Evolutionary conservation across 2,888 invertebrate species (phyloP), one percentile per base, ranked within the genome.

Genomic region (Fissipunctia ypsillon): DNA sequence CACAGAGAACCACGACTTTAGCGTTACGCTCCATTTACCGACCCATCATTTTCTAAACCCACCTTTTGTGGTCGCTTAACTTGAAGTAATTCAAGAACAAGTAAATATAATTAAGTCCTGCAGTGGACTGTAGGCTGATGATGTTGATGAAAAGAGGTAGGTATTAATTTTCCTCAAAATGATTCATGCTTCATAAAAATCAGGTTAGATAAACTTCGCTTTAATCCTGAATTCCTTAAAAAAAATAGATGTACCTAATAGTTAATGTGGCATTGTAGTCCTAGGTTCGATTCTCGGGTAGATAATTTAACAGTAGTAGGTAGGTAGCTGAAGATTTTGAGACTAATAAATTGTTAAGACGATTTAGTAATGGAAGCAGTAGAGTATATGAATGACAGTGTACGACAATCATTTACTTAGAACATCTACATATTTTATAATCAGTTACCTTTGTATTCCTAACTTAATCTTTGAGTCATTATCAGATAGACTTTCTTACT

Each of bases 11-110:
- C 59, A 63, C 28, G 45, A 54, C 31, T 65, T 63, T n/a, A 16
- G 9, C 0, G 52, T 52, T 52, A 64, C 1, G 74, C 76, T 71
- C 82, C 43, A 74, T 84, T 84, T 80, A 56, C 50, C 6, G 1
- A 35, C 14, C 22, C 14, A 69, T 69, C 19, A 73, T 65, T 72
- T 68, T 76, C 52, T 52, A 45, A 60, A 45, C 12, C 4, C 38
- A 65, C 65, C 4, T 63, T 65, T 65, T 73, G 76, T 66, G 72
- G 63, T 76, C 52, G 19, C 16, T 16, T 38, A 57, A 61, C 50
- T 52, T 14, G 12, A 74, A 28, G 0, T 14, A 2, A n/a, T 57
- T 52, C 35, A 12, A 61, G 3, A n/a, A n/a, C 54, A 73, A 10
- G n/a, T 5, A 50, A n/a, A 43, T 43, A 43, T 16, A 43, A 16